phyloP scores from a whole-genome alignment of 2,888 invertebrate species.

The Stegana nigrithorax region DNA sequence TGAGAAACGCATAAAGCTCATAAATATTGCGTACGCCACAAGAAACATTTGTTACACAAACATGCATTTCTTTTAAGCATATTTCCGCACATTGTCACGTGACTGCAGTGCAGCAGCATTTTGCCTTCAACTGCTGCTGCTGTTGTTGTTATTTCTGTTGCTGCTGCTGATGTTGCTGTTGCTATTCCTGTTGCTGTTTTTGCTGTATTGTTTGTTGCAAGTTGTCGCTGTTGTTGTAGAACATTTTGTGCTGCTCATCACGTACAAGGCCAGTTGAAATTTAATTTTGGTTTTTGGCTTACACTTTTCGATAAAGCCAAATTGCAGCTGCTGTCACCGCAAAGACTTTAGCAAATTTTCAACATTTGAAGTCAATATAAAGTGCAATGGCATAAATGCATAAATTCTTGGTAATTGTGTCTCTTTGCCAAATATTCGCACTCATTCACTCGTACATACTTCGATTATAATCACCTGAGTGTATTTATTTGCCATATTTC shows the following conservation, averaged over 20 bases:
- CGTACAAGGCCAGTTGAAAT: slow-evolving; percentile 45
- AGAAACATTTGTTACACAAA: too few relatives aligned
- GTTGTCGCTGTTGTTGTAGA: neutral
- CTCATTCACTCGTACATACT: neutral
- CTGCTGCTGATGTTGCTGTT: neutral
- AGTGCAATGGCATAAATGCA: neutral
- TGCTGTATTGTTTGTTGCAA: neutral
- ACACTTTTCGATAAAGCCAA: slow-evolving; percentile 44
- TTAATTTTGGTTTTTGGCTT: slow-evolving; percentile 45
- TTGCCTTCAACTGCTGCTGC: neutral
- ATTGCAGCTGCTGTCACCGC: slow-evolving; percentile 40
- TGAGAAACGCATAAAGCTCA: too few relatives aligned
- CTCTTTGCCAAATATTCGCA: neutral
- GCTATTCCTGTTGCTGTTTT: neutral
- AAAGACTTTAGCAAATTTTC: neutral
- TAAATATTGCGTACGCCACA: too few relatives aligned
- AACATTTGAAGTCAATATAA: too few relatives aligned
- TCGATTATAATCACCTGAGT: neutral
- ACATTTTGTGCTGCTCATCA: slow-evolving; percentile 34
- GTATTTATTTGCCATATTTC: neutral
- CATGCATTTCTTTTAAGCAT: slow-evolving; percentile 31
- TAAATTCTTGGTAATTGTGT: too few relatives aligned
- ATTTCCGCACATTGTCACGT: slow-evolving; percentile 44
- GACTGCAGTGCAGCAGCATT: neutral
- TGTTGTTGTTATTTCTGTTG: neutral